These are phyloP conservation scores for Elegia similella DNA, from an alignment of 2,888 invertebrate species.

Conservation along the genomic window DNA sequence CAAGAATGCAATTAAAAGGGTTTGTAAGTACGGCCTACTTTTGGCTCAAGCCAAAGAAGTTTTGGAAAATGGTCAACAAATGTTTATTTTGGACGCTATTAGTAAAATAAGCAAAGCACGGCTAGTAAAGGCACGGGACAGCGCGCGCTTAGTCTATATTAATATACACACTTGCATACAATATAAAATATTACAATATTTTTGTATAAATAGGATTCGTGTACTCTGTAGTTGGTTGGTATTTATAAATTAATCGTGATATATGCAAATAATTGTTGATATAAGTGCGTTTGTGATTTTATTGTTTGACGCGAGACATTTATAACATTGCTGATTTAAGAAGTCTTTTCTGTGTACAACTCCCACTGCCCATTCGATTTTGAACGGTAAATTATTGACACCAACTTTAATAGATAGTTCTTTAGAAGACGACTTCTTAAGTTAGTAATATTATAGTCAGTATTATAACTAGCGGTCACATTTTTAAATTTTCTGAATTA, in stretches of 20 bases:
- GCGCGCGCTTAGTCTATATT: slow-evolving; percentile 61
- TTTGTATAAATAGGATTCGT: slow-evolving; percentile 76
- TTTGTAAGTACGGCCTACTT: slow-evolving; percentile 5
- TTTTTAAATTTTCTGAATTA: neutral
- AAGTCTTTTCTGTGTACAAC: neutral
- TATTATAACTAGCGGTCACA: neutral
- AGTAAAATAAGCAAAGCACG: slow-evolving; percentile 16
- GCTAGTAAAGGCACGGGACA: slow-evolving; percentile 43
- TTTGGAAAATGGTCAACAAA: neutral
- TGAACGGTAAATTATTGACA: neutral
- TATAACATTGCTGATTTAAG: neutral
- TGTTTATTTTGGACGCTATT: neutral
- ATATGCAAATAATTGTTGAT: slow-evolving; percentile 52
- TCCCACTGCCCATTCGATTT: neutral
- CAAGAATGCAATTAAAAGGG: neutral
- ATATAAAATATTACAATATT: slow-evolving; percentile 71
- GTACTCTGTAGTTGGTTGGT: slow-evolving; percentile 75
- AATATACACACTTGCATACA: slow-evolving; percentile 73
- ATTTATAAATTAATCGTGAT: slow-evolving; percentile 65
- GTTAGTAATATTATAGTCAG: neutral
- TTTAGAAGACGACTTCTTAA: neutral
- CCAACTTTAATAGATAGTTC: neutral
- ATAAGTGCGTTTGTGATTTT: slow-evolving; percentile 58
- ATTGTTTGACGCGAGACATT: slow-evolving; percentile 30
- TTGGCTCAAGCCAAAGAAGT: neutral